Conservation (phyloP, 2,797 vertebrate species). For the Phataginus tetradactyla region DNA sequence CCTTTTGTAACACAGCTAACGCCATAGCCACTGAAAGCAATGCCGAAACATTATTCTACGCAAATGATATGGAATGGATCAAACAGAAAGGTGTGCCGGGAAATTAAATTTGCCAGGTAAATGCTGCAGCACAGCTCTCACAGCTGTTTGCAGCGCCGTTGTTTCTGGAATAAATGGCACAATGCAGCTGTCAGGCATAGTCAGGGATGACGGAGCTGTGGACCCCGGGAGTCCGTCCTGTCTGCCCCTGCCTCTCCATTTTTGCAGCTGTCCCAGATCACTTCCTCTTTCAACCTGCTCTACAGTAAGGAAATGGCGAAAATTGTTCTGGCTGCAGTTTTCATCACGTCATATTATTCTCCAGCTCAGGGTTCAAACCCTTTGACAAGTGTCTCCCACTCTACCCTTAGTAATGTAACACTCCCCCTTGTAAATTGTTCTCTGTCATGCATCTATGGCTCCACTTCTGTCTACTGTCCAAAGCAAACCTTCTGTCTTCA, state of each 20-base stretch:
- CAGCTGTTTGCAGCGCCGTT: neutral
- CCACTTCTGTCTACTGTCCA: neutral
- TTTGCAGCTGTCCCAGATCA: neutral
- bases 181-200: neutral
- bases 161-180: neutral
- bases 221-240: neutral
- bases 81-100: neutral
- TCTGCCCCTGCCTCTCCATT: neutral
- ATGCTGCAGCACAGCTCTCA: neutral
- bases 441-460: neutral
- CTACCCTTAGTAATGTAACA: neutral
- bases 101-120: neutral
- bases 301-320: neutral
- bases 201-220: rapidly evolving
- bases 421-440: neutral
- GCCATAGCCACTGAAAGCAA: neutral
- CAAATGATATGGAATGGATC: neutral
- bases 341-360: neutral
- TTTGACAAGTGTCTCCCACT: neutral
- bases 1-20: neutral
- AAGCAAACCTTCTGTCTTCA: neutral
- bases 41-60: neutral
- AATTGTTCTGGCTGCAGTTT: neutral
- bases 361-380: neutral
- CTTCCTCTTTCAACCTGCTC: neutral